A percentile compares a stretch with the other conserved stretches of the same genome.
Conservation (phyloP, 2,113 vertebrate species). For the Semicossyphus pulcher region DNA sequence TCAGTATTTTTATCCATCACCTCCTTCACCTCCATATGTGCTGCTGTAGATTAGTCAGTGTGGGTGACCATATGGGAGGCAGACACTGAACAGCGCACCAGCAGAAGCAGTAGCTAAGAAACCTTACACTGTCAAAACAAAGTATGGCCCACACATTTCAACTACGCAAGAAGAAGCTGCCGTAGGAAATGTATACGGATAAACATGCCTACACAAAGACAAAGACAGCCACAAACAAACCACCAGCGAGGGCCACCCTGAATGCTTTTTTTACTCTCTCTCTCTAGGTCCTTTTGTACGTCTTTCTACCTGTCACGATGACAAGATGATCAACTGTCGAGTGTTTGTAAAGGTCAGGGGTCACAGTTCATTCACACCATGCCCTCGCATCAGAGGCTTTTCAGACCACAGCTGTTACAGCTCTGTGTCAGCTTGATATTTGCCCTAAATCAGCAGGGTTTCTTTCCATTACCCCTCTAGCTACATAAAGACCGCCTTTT, state of each 20-base stretch:
- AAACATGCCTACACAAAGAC: conserved; percentile 44
- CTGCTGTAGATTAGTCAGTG: conserved; percentile 26
- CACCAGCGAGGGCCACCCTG: conserved; percentile 34
- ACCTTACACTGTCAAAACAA: conserved; percentile 76
- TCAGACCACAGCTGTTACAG: conserved; percentile 39
- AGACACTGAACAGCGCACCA: conserved; percentile 40
- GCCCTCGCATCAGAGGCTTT: background rate
- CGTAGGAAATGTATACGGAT: conserved; percentile 55
- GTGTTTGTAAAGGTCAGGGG: conserved; percentile 16
- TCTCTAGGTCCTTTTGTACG: background rate
- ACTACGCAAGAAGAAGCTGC: conserved; percentile 1
- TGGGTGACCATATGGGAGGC: conserved; percentile 58
- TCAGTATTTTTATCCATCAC: background rate
- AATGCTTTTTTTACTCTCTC: background rate
- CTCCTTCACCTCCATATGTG: conserved; percentile 13
- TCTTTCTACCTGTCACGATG: conserved; percentile 42
- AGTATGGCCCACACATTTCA: conserved; percentile 53
- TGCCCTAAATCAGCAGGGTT: conserved; percentile 24
- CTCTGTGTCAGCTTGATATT: conserved; percentile 39
- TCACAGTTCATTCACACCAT: conserved; percentile 34
- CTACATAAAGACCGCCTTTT: background rate
- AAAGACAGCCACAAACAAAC: conserved; percentile 54
- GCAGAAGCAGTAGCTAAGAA: conserved; percentile 62
- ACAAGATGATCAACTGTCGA: conserved; percentile 33
- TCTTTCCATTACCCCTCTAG: background rate